Conservation (phyloP, 2,797 vertebrate genomes). For the Hemitrygon akajei region DNA sequence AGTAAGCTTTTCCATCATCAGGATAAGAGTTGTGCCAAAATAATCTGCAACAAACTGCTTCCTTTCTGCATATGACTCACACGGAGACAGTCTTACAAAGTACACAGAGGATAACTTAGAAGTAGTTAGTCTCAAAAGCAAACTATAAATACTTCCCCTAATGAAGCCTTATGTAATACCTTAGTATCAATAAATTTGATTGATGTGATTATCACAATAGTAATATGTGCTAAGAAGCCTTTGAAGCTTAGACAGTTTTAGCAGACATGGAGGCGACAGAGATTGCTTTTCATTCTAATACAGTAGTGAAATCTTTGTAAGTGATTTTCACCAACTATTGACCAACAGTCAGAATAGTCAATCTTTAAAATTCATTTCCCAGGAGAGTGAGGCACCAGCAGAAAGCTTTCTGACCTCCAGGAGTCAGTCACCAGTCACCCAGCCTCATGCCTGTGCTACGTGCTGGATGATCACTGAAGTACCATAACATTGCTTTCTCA, state of each 20-base stretch:
- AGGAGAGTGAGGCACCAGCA: too few relatives aligned
- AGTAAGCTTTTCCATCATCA: background rate
- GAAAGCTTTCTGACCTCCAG: too few relatives aligned
- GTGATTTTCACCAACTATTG: too few relatives aligned
- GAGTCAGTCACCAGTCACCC: too few relatives aligned
- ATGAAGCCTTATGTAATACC: background rate
- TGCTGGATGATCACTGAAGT: too few relatives aligned
- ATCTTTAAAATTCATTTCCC: too few relatives aligned
- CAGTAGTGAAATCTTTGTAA: background rate
- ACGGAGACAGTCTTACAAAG: background rate
- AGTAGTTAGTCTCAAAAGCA: background rate
- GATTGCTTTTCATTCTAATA: background rate
- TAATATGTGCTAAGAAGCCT: background rate
- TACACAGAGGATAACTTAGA: background rate
- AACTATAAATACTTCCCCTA: too few relatives aligned
- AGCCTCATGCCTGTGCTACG: too few relatives aligned
- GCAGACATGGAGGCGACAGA: background rate
- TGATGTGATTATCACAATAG: background rate
- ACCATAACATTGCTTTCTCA: too few relatives aligned
- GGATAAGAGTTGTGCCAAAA: background rate
- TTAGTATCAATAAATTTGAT: background rate
- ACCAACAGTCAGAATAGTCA: too few relatives aligned
- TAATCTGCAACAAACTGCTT: background rate
- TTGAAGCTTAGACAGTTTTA: background rate
- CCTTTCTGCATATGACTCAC: background rate